These are phyloP conservation scores for Odocoileus hemionus DNA, from an alignment of 2,113 vertebrate genomes.

Conservation along the genomic window DNA sequence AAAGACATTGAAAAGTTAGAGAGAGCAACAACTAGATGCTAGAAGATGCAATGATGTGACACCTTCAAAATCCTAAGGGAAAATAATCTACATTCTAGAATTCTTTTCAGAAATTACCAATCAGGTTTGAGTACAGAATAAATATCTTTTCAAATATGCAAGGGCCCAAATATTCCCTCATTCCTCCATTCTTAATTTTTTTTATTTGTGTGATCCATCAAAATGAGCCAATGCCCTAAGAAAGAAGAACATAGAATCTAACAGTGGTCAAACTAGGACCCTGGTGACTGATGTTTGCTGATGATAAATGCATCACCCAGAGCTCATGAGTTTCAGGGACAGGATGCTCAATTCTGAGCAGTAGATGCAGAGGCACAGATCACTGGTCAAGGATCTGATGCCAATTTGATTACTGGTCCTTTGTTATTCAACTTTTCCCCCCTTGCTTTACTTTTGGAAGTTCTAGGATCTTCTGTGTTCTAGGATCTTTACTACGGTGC, in stretches of 20 bases:
- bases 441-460: not conserved
- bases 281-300: not conserved
- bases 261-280: not conserved
- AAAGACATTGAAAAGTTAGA: not conserved
- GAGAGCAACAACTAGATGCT: not conserved
- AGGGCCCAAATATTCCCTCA: not conserved
- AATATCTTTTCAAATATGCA: not conserved
- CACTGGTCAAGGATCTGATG: not conserved
- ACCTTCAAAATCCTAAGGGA: not conserved
- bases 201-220: not conserved
- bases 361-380: not conserved
- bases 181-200: not conserved
- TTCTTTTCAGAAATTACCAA: not conserved
- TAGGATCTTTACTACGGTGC: not conserved
- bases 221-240: not conserved
- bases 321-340: not conserved
- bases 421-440: not conserved
- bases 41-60: not conserved
- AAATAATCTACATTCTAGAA: not conserved
- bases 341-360: not conserved
- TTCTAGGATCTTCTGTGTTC: not conserved
- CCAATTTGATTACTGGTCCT: not conserved
- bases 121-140: not conserved
- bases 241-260: not conserved
- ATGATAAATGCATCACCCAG: not conserved